Conservation (phyloP, 2,113 vertebrate genomes). For the Electrona antarctica region DNA sequence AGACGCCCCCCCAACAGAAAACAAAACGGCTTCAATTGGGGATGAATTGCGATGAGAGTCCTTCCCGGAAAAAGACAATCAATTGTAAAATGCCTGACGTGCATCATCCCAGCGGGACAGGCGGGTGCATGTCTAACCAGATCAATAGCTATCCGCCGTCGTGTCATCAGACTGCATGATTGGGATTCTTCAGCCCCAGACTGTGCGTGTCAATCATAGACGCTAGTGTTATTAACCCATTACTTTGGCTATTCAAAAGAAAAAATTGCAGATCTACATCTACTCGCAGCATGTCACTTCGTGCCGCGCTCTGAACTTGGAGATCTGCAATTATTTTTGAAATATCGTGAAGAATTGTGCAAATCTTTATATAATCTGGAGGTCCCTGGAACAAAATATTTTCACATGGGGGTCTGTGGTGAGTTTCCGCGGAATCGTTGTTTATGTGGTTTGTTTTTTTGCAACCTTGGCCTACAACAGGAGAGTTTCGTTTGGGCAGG, state of each 20-base stretch:
- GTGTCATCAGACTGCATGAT: slow-evolving; percentile 61
- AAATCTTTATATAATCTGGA: too few relatives aligned
- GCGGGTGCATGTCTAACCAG: slow-evolving; percentile 47
- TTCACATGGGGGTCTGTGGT: too few relatives aligned
- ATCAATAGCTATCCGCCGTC: slow-evolving; percentile 58
- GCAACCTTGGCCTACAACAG: not conserved
- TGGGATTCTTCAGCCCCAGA: slow-evolving; percentile 52
- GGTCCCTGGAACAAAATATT: too few relatives aligned
- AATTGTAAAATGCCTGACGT: slow-evolving; percentile 38
- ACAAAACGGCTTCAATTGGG: slow-evolving; percentile 44
- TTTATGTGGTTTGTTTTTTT: too few relatives aligned
- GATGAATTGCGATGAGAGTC: slow-evolving; percentile 41
- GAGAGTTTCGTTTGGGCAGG: slow-evolving; percentile 11
- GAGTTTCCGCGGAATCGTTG: not conserved
- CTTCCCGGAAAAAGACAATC: slow-evolving; percentile 52
- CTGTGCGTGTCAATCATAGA: slow-evolving; percentile 13
- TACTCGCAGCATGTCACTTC: too few relatives aligned
- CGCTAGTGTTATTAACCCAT: slow-evolving; percentile 16
- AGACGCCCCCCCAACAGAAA: slow-evolving; percentile 10
- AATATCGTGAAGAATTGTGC: too few relatives aligned
- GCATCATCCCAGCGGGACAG: not conserved
- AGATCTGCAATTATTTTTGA: too few relatives aligned
- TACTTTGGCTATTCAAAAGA: too few relatives aligned
- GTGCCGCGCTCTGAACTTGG: too few relatives aligned
- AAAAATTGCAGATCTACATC: too few relatives aligned